These are phyloP conservation scores for Platichthys stellatus DNA, from an alignment of 2,113 vertebrate species.

Conservation along the genomic window DNA sequence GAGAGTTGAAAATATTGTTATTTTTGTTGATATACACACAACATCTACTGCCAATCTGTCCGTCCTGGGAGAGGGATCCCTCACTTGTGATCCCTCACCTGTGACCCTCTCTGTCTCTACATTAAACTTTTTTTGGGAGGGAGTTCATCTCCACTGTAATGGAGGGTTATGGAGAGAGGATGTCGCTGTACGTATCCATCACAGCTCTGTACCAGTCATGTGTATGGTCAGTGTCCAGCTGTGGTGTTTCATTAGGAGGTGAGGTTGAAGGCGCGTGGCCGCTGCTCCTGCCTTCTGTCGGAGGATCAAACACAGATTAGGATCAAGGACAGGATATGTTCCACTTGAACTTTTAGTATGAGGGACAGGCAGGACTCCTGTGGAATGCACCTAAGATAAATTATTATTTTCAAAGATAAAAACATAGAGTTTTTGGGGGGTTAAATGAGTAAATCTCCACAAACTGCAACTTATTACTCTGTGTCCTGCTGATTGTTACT, in stretches of 20 bases:
- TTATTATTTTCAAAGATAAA: background rate
- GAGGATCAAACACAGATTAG: conserved; percentile 53
- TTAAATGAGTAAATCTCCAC: too few relatives aligned
- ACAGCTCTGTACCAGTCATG: background rate
- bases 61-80: too few relatives aligned
- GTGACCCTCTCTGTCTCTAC: too few relatives aligned
- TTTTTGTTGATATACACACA: background rate
- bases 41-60: background rate
- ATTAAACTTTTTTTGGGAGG: too few relatives aligned
- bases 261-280: conserved; percentile 22
- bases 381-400: background rate
- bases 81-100: too few relatives aligned
- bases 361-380: background rate
- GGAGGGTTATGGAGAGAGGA: too few relatives aligned
- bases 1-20: background rate
- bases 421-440: too few relatives aligned
- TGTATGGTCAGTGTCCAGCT: conserved; percentile 20
- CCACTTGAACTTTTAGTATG: conserved; percentile 10
- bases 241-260: conserved; percentile 22
- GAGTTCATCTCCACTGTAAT: too few relatives aligned
- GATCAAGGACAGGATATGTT: conserved; percentile 42
- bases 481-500: background rate
- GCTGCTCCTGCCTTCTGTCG: conserved; percentile 22
- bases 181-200: background rate
- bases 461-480: background rate